Conservation (phyloP, 2,888 invertebrate species). For the Mesorhabditis belari region DNA sequence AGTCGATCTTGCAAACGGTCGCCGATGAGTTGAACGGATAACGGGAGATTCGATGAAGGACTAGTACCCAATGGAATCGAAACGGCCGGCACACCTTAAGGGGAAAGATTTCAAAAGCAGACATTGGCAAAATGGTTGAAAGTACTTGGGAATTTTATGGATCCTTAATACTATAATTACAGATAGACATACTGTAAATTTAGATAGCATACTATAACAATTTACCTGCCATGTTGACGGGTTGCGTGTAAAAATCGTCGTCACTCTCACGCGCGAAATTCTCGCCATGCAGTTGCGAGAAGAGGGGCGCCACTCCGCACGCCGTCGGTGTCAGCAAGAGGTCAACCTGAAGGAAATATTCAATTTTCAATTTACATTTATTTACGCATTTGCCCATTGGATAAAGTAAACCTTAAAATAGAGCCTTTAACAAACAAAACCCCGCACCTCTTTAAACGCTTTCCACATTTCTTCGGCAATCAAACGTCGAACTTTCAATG, state of each 20-base stretch:
- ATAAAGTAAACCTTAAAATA: too few relatives aligned
- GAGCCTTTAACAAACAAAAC: too few relatives aligned
- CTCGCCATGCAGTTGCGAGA: slow-evolving; percentile 71
- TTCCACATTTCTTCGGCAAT: slow-evolving; percentile 78
- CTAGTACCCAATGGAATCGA: slow-evolving; percentile 39
- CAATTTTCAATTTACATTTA: neutral
- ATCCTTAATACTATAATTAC: neutral
- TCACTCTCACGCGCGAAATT: slow-evolving; percentile 72
- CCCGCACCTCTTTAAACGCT: slow-evolving; percentile 61
- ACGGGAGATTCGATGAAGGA: slow-evolving; percentile 26
- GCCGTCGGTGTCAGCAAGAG: slow-evolving; percentile 86
- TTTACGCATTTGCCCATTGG: too few relatives aligned
- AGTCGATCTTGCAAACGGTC: neutral
- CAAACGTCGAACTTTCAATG: slow-evolving; percentile 77
- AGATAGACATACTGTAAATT: neutral
- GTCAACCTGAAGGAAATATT: slow-evolving; percentile 61
- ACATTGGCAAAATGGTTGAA: neutral
- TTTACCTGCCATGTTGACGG: slow-evolving; percentile 86
- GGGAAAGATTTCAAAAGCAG: neutral
- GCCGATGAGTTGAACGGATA: slow-evolving; percentile 42
- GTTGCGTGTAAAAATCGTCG: slow-evolving; percentile 83
- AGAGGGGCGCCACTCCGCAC: slow-evolving; percentile 73
- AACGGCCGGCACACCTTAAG: slow-evolving; percentile 41
- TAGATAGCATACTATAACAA: neutral
- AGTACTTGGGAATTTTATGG: neutral